These are phyloP conservation scores for Botia almorhae DNA, from an alignment of 2,797 vertebrate genomes.

Conservation along the genomic window DNA sequence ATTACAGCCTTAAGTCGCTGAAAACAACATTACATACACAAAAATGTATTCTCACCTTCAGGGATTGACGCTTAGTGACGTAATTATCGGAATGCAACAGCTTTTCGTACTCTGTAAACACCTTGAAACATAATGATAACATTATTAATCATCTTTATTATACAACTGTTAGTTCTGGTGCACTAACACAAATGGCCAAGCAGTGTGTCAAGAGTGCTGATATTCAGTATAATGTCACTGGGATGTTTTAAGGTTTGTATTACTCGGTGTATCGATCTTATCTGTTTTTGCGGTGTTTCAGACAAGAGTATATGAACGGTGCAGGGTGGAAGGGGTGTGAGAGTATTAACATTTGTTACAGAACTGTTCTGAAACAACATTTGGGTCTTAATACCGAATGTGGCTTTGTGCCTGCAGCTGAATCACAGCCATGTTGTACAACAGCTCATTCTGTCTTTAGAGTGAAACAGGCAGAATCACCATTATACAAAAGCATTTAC, in stretches of 20 bases:
- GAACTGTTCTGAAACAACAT: background rate
- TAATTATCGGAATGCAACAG: constrained; percentile 86
- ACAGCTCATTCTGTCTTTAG: background rate
- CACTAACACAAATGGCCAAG: background rate
- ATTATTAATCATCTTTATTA: background rate
- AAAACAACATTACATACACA: constrained; percentile 1
- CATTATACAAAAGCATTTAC: background rate
- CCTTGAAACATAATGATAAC: constrained; percentile 61
- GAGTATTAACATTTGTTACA: background rate
- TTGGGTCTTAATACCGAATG: background rate
- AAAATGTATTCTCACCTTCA: constrained; percentile 74
- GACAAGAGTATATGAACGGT: background rate
- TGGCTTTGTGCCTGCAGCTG: constrained; percentile 1
- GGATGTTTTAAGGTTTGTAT: background rate
- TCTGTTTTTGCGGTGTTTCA: background rate
- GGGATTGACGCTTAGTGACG: constrained; percentile 84
- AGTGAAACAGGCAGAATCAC: background rate
- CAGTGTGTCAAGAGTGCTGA: background rate
- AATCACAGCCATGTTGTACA: background rate
- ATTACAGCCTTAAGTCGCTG: background rate
- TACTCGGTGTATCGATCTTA: too few relatives aligned
- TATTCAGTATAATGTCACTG: background rate
- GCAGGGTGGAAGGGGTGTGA: background rate
- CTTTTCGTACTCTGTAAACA: constrained; percentile 84
- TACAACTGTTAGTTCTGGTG: background rate